Base-by-base conservation (phyloP, 2,888 invertebrate genomes). In the Dryobotodes eremita region DNA sequence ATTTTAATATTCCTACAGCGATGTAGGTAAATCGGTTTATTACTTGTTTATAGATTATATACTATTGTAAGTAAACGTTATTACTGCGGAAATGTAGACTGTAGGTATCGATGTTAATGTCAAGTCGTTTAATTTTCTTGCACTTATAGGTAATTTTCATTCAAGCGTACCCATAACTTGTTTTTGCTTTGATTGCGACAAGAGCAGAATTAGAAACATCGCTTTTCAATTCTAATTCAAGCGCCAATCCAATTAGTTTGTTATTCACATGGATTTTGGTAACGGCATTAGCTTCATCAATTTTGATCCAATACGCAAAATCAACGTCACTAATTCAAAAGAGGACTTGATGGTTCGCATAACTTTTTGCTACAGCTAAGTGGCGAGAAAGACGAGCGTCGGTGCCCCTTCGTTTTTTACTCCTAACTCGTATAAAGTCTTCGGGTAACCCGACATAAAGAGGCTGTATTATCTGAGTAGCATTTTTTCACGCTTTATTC, bases 1-100 rank as follows among this genome's bases (percentile, higher is more conserved):
- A 80, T 65, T 75, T 86, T 83, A 83, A 83, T 86, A 83, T 85
- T 86, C 86, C 65, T 75, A 17, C 75, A 59, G 70, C 55, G 79
- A 79, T 79, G 75, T 73, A 79, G 79, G 86, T 82, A 85, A 85
- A 84, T 82, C 72, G 62, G 36, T 82, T 82, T 73, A 79, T 79
- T 64, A 66, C 70, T 75, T 75, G 72, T 75, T 66, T 42, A 62
- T 85, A 71, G 75, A 64, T 78, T 62, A 75, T 70, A 66, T 70
- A 17, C 73, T 75, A 81, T 80, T 77, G 48, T 61, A 46, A 59
- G 48, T 57, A 53, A 65, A 64, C 55, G 57, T 70, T 82, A 81
- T 81, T 70, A n/a, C 53, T 31, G 46, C 75, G 75, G 79, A 85
- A 84, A 79, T 79, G 59, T 62, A 36, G 23, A 1, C 64, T 36